Conservation (phyloP, 2,888 invertebrate genomes). For the Germaria angustata region DNA sequence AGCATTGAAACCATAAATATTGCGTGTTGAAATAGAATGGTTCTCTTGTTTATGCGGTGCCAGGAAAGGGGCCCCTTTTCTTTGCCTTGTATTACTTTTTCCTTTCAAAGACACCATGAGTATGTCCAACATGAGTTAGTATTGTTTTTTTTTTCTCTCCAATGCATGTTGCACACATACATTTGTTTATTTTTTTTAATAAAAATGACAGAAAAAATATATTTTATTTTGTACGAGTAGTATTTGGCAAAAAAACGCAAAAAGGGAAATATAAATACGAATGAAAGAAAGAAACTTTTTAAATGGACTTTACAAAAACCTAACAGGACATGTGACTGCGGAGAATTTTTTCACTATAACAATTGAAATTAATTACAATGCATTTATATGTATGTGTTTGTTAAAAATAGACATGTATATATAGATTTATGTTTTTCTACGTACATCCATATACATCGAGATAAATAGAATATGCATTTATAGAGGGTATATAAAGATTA, state of each 20-base stretch:
- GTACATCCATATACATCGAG: neutral
- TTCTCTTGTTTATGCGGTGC: neutral
- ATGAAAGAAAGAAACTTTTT: neutral
- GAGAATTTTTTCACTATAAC: slow-evolving; percentile 21
- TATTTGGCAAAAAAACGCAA: neutral
- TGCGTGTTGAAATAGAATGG: neutral
- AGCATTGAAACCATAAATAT: slow-evolving; percentile 54
- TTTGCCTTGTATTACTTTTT: neutral
- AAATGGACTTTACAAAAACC: neutral
- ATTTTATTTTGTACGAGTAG: no score
- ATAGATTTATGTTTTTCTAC: neutral
- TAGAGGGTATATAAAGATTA: neutral
- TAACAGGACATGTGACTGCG: slow-evolving; percentile 39
- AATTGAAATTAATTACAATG: slow-evolving; percentile 54
- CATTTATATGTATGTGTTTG: neutral
- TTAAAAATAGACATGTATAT: neutral
- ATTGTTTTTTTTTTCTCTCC: neutral
- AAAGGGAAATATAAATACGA: neutral
- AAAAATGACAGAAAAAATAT: neutral
- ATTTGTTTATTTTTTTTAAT: neutral
- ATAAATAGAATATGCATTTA: neutral
- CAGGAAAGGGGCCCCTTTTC: neutral
- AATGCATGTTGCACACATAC: slow-evolving; percentile 37
- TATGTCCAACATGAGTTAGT: neutral
- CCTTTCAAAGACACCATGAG: neutral